phyloP scores from a whole-genome alignment of 2,113 vertebrate species.

The Passer montanus region DNA sequence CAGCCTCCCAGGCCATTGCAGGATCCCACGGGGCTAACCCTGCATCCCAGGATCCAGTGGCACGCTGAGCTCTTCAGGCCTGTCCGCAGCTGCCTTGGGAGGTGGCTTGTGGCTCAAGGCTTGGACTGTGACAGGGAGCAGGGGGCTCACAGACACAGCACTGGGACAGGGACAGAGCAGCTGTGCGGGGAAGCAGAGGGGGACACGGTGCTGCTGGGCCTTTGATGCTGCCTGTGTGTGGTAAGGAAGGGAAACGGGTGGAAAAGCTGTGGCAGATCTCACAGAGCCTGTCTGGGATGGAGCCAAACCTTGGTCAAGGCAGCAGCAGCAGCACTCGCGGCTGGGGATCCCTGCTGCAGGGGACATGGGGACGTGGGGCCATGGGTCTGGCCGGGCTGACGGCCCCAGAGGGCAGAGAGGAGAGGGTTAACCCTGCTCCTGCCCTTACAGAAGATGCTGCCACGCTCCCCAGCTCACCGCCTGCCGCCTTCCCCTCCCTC shows the following conservation, averaged over 20 bases:
- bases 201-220: not conserved
- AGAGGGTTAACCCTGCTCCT: conserved; percentile 55
- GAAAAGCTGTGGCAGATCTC: not conserved
- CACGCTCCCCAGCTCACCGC: conserved; percentile 36
- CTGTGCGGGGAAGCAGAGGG: not conserved
- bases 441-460: conserved; percentile 27
- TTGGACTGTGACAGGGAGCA: rapidly evolving
- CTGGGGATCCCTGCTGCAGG: not conserved
- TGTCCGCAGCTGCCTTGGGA: not conserved
- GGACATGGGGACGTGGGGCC: rapidly evolving
- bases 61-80: not conserved
- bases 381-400: rapidly evolving
- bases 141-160: rapidly evolving
- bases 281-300: rapidly evolving
- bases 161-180: not conserved
- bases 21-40: too few relatives aligned
- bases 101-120: not conserved
- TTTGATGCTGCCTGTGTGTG: rapidly evolving
- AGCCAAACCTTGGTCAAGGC: rapidly evolving
- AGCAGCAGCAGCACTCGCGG: not conserved
- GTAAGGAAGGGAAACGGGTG: rapidly evolving
- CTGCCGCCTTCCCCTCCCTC: conserved; percentile 21
- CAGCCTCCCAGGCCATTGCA: rapidly evolving
- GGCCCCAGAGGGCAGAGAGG: not conserved
- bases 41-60: not conserved